phyloP scores from a whole-genome alignment of 2,888 invertebrate species.

The Exocentrus adspersus region DNA sequence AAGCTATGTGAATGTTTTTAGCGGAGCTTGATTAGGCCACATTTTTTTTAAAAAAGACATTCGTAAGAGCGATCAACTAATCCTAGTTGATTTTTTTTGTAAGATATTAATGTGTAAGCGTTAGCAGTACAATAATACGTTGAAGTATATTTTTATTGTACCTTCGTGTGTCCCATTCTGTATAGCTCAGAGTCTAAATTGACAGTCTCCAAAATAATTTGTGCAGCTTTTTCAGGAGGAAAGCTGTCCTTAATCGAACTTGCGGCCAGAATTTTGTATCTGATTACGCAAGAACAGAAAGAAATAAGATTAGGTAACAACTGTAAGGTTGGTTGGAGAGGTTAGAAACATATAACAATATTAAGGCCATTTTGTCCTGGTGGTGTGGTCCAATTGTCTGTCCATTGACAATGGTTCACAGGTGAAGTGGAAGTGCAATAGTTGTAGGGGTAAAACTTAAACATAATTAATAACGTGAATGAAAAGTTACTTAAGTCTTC shows the following conservation, averaged over 20 bases:
- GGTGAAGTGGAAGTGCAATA: not conserved
- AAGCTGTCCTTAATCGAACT: slow-evolving; percentile 80
- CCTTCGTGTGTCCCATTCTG: slow-evolving; percentile 96
- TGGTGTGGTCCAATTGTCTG: too few relatives aligned
- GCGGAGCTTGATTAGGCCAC: not conserved
- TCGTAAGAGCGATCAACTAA: not conserved
- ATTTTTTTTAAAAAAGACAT: not conserved
- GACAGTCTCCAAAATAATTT: slow-evolving; percentile 83
- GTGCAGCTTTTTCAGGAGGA: slow-evolving; percentile 81
- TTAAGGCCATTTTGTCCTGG: too few relatives aligned
- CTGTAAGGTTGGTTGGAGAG: not conserved
- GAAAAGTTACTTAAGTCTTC: not conserved
- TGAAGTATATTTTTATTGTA: slow-evolving; percentile 63
- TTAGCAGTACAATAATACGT: slow-evolving; percentile 24
- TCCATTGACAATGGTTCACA: too few relatives aligned
- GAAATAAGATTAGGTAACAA: slow-evolving; percentile 23
- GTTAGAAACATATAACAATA: not conserved
- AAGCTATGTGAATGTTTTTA: not conserved
- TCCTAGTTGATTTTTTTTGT: slow-evolving; percentile 1
- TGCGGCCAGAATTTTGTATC: slow-evolving; percentile 99
- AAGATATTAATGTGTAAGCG: too few relatives aligned
- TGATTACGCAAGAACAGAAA: slow-evolving; percentile 64
- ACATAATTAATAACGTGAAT: not conserved
- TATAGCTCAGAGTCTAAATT: slow-evolving; percentile 93
- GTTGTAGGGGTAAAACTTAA: not conserved